Evolutionary conservation across 1,140 invertebrate genomes (phyloP).

Genomic region (Hetaerina americana): DNA sequence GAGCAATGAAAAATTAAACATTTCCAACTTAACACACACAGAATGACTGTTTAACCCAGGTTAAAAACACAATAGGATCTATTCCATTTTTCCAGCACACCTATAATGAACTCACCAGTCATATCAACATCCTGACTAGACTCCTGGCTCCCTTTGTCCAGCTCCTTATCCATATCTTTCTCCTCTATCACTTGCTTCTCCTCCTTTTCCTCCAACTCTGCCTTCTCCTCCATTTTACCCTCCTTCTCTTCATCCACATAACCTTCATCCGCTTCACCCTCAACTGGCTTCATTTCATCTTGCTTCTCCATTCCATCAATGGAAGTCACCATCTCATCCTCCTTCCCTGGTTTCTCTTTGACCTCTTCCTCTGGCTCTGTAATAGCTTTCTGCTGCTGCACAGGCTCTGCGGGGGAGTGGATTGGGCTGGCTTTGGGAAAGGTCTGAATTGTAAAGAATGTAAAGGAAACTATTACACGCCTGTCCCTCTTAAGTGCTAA

Average conservation of each 20-base stretch:
- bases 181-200: constrained; percentile 21
- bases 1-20: no score
- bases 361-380: background rate
- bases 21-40: background rate
- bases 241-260: constrained; percentile 28
- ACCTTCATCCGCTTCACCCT: constrained; percentile 29
- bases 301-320: constrained; percentile 26
- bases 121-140: constrained; percentile 25
- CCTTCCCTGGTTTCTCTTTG: constrained; percentile 1
- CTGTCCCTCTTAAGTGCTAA: no score
- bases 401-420: constrained; percentile 38
- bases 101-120: constrained; percentile 23
- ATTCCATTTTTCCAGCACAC: background rate
- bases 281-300: constrained; percentile 19
- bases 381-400: constrained; percentile 15
- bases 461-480: no score
- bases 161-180: constrained; percentile 19
- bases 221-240: constrained; percentile 20
- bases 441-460: no score
- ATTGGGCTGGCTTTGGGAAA: constrained; percentile 40
- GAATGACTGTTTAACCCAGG: background rate
- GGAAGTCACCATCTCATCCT: constrained; percentile 3
- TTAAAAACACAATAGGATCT: background rate
- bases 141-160: constrained; percentile 24
- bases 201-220: constrained; percentile 21